Base-by-base conservation (phyloP, 1,140 invertebrate species). In the Calycopis cecrops region DNA sequence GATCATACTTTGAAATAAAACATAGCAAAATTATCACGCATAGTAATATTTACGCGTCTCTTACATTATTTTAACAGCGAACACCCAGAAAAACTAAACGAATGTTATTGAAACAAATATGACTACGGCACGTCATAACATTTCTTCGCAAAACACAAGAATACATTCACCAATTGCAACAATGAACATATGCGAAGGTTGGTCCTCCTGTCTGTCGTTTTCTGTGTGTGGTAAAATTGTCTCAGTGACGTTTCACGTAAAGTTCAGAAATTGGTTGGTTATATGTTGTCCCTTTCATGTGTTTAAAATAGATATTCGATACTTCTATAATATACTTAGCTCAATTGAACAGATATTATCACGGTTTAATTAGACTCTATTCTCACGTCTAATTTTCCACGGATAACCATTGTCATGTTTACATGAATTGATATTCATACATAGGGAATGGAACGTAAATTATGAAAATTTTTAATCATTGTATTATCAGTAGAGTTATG, bases 111-210 rank as follows among this genome's bases (percentile, higher is more conserved):
- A 79, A 84, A 87, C 81, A 87, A 87, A 87, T 81, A 81, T 79
- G 76, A 70, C 69, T 65, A 64, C 73, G 80, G 79, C 78, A 84
- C 83, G 83, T 87, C 83, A 87, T 87, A 87, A 87, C 83, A 87
- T 87, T 77, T 73, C 77, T 72, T 55, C 62, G 62, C 62, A 64
- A 65, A 72, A 70, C 64, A 64, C 63, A 60, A 70, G 44, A 70
- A 62, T 69, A 73, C 67, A 63, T 67, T 69, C 66, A 62, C 67
- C 61, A 53, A 64, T 60, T 56, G 38, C 18, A 33, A 44, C 38
- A 34, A 53, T 21, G 51, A 52, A 40, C 35, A 35, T 49, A 60
- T 60, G 38, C 38, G 14, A 18, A 18, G 18, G 34, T 48, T 9
- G 40, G 40, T 47, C 50, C 56, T 37, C 48, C 49, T 48, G 37